These are phyloP conservation scores for Drosophila differens DNA, from an alignment of 2,888 invertebrate genomes.

Conservation along the genomic window DNA sequence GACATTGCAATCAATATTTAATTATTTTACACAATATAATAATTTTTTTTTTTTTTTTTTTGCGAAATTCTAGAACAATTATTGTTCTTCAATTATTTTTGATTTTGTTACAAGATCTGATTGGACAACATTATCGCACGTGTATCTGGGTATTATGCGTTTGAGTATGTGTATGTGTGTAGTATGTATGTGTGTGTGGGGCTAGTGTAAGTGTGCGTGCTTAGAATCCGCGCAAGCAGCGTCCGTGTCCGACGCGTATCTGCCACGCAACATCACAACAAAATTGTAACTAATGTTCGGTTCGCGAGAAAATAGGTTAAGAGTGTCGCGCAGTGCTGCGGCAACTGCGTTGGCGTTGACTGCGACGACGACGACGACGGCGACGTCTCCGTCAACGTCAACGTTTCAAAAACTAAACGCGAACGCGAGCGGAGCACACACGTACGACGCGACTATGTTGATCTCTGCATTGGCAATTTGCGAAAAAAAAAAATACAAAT, in stretches of 20 bases:
- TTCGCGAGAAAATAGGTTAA: constrained; percentile 83
- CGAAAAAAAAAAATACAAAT: constrained; percentile 62
- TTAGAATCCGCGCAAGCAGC: constrained; percentile 81
- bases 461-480: constrained; percentile 79
- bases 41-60: constrained; percentile 29
- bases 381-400: constrained; percentile 20
- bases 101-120: constrained; percentile 51
- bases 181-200: constrained; percentile 34
- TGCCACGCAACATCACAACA: constrained; percentile 85
- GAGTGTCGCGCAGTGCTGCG: constrained; percentile 78
- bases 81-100: constrained; percentile 33
- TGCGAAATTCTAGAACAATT: constrained; percentile 56
- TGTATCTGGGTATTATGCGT: constrained; percentile 20
- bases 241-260: constrained; percentile 83
- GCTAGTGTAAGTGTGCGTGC: constrained; percentile 65
- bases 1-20: constrained; percentile 60
- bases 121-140: constrained; percentile 33
- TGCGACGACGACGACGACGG: constrained; percentile 13
- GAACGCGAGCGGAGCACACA: constrained; percentile 71
- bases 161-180: constrained; percentile 22
- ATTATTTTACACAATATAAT: constrained; percentile 17
- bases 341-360: constrained; percentile 57
- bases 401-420: constrained; percentile 61
- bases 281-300: constrained; percentile 84
- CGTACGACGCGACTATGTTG: constrained; percentile 61